phyloP scores from a whole-genome alignment of 37 sponge, comb jelly and placozoan genomes.

The Hexactinellida sp. region DNA sequence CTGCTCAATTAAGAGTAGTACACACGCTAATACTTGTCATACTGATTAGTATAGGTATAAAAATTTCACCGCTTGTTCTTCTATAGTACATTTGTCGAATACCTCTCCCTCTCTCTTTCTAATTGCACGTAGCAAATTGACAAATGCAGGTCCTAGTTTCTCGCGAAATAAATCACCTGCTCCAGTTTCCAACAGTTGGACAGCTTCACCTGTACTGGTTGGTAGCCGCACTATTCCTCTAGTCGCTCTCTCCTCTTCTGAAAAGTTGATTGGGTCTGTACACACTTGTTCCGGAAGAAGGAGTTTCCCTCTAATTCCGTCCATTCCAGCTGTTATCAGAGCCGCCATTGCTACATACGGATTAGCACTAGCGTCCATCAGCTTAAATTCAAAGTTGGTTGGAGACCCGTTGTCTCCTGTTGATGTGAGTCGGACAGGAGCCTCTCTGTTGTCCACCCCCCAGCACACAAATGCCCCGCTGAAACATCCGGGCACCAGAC shows the following conservation, averaged over 20 bases:
- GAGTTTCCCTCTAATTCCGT: slow-evolving; percentile 27
- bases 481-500: slow-evolving; percentile 21
- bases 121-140: neutral
- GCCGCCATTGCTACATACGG: slow-evolving; percentile 34
- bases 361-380: slow-evolving; percentile 24
- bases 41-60: neutral
- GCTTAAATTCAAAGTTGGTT: slow-evolving; percentile 35
- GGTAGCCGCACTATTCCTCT: slow-evolving; percentile 22
- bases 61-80: neutral
- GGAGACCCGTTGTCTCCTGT: neutral
- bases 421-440: slow-evolving; percentile 22
- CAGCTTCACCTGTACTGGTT: neutral
- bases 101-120: neutral
- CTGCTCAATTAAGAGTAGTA: too few species aligned
- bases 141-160: neutral
- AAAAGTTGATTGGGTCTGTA: slow-evolving; percentile 19
- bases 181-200: neutral
- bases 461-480: slow-evolving; percentile 28
- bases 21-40: too few species aligned
- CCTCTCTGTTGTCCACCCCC: slow-evolving; percentile 32
- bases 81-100: neutral
- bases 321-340: slow-evolving; percentile 30
- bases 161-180: neutral
- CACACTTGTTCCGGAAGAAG: neutral
- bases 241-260: slow-evolving; percentile 20